Base-by-base conservation (phyloP, 1,140 invertebrate species). In the Pseudomyrmex dendroicus region DNA sequence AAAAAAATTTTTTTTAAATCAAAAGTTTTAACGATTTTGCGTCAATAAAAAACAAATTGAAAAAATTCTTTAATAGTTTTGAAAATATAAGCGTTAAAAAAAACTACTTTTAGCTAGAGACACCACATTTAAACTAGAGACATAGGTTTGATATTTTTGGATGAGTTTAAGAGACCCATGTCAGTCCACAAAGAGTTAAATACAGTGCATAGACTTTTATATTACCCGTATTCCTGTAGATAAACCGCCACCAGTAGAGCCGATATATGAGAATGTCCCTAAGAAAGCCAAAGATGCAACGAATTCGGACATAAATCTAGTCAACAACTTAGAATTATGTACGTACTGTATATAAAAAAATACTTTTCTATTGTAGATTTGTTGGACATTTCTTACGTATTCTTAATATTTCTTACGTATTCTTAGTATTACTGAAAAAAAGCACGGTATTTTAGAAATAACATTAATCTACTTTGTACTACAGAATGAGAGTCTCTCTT, bases 181-280 rank as follows among this genome's bases (percentile, higher is more conserved):
- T 35, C 3, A 35, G 35, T 35, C 0, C 5, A 35, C 35, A 5
- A 35, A 35, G 5, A 0, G 5, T 7, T 35, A 35, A 35, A 35
- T 35, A 35, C 35, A 35, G 35, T 1, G 5, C 35, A 35, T 7
- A 35, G 35, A 35, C 35, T 35, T 7, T 35, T 0, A 35, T 4
- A 7, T 35, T 35, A 35, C 35, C 5, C 22, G 35, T 13, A 61
- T 17, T 67, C 84, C 87, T 82, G 8, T 35, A 94, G 93, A 91
- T 73, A 93, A 93, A 87, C 91, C 91, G 82, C 92, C 93, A 48
- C 90, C 92, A 57, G 90, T 93, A 68, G 84, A 93, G 83, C 89
- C 91, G 48, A 64, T 90, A 8, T 85, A 89, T 44, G 77, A 87
- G 44, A 91, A 89, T 54, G 83, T 50, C 25, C 78, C 89, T 1